Evolutionary conservation across 2,797 vertebrate species (phyloP), one percentile per base, ranked within the genome.

Genomic region (Thalassophryne amazonica): DNA sequence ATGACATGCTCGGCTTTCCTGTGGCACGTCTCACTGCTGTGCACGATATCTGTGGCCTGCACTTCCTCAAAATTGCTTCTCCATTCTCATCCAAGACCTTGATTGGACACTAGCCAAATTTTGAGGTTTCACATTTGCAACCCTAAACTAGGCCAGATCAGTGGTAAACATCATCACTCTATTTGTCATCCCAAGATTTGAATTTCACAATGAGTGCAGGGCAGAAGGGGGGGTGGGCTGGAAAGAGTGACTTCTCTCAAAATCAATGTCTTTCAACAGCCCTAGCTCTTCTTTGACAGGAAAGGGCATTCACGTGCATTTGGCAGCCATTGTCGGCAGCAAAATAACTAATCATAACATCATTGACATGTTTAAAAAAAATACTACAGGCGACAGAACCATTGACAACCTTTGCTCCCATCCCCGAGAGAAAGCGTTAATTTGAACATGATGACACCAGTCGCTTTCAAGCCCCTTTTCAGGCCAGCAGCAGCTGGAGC

Each of bases 311-410:
- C 81, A 90, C 60, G 7, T 19, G 42, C 80, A 80, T 83, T 86
- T 86, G 86, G 84, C 71, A 63, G 50, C 73, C 78, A 87, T 91
- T 92, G 86, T 90, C 66, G 56, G 57, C 71, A 62, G 79, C 71
- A 87, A 89, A 89, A 87, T 80, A 87, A 84, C 86, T 91, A 89
- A 91, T 91, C 89, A 91, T 88, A 91, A 86, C 86, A 87, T 90
- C 86, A 90, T 88, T 90, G 88, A 87, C 64, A 76, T 66, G 67
- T 65, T 68, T 18, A 71, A 74, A 85, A 76, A 54, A 60, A 49
- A 69, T 53, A 71, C 57, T 41, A 72, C 68, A 75, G 60, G 40
- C 55, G 37, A 85, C 71, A 46, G 75, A 40, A 76, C 73, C 78
- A 86, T 86, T 84, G 85, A 84, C 88, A 91, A 90, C 91, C 88